Conservation (phyloP, 2,797 vertebrate species). For the Dromococcyx pavoninus region DNA sequence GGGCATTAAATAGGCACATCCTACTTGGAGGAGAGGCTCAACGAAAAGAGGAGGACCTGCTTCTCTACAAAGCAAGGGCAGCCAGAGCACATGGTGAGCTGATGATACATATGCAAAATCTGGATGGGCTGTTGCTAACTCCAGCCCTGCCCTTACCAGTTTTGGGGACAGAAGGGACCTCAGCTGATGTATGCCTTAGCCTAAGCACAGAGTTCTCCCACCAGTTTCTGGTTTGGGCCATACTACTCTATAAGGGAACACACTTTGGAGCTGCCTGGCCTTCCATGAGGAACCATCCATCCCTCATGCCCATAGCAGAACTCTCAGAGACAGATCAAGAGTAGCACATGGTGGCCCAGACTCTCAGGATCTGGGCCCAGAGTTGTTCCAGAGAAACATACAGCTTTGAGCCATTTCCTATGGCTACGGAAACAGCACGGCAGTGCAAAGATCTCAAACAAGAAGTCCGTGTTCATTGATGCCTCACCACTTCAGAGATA, state of each 20-base stretch:
- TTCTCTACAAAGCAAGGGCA: not conserved
- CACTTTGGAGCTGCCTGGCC: not conserved
- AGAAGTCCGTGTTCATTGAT: rapidly evolving
- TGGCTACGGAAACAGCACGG: not conserved
- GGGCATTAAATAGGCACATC: not conserved
- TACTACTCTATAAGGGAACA: not conserved
- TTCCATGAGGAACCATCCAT: not conserved
- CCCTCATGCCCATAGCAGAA: not conserved
- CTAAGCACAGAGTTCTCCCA: not conserved
- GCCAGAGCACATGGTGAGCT: not conserved
- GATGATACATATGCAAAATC: not conserved
- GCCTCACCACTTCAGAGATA: not conserved
- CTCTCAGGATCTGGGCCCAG: not conserved
- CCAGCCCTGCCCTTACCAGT: not conserved
- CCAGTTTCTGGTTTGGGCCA: not conserved
- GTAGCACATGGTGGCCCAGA: rapidly evolving
- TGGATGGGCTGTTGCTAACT: not conserved
- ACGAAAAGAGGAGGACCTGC: not conserved
- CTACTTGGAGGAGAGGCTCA: not conserved
- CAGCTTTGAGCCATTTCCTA: not conserved
- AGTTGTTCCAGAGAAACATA: not conserved
- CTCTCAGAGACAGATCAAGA: not conserved
- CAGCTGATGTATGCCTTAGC: not conserved
- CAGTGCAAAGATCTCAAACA: not conserved
- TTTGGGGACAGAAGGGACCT: not conserved